phyloP scores from a whole-genome alignment of 2,797 vertebrate species.

The Sorex maritimensis region DNA sequence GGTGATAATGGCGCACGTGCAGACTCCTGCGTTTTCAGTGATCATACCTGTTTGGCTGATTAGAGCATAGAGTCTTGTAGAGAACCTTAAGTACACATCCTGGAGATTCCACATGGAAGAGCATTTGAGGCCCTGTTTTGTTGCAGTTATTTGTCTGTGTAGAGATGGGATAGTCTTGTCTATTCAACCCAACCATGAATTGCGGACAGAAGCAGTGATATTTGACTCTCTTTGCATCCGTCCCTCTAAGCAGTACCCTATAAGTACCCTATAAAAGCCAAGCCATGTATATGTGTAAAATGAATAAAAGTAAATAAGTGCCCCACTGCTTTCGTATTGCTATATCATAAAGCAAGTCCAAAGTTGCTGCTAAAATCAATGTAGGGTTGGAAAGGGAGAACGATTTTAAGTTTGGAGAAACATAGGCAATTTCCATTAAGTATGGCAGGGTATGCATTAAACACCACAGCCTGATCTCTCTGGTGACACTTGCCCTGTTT shows the following conservation, averaged over 20 bases:
- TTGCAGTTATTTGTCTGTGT: background rate
- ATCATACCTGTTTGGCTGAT: background rate
- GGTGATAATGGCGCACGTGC: background rate
- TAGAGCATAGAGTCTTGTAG: background rate
- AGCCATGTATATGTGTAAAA: background rate
- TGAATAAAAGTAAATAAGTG: background rate
- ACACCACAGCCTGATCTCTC: background rate
- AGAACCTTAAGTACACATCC: background rate
- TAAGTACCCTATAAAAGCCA: background rate
- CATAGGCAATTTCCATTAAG: background rate
- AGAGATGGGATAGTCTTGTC: accelerated
- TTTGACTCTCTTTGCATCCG: background rate
- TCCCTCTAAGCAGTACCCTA: background rate
- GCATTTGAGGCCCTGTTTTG: background rate
- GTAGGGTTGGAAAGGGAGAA: background rate
- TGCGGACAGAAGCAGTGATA: background rate
- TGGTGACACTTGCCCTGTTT: background rate
- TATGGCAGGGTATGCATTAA: background rate
- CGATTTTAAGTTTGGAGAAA: background rate
- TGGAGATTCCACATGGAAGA: no score
- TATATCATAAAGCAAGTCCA: background rate
- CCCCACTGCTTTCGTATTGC: background rate
- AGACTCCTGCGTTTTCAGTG: background rate
- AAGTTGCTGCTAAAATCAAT: background rate
- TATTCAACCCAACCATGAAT: background rate